Evolutionary conservation across 35 echinoderm and acorn worm species (phyloP).

Genomic region (Heliocidaris erythrogramma): DNA sequence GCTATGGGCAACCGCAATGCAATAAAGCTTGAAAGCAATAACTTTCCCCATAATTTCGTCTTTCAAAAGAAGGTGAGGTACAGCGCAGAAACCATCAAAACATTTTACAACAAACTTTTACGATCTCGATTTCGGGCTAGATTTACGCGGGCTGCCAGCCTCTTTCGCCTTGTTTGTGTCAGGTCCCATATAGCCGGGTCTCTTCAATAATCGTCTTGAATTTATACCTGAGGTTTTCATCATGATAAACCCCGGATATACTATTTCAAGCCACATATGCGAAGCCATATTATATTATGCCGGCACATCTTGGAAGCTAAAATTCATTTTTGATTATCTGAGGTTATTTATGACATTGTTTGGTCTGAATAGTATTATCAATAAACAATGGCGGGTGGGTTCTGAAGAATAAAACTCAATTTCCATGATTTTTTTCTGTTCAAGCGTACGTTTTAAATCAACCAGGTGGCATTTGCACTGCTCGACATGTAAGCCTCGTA

Average conservation of each 20-base stretch:
- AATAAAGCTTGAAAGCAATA: neutral
- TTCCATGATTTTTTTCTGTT: neutral
- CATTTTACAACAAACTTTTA: conserved; percentile 9
- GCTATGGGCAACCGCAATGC: neutral
- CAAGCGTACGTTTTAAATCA: neutral
- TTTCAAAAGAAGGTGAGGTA: neutral
- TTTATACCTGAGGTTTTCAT: neutral
- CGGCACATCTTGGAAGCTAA: neutral
- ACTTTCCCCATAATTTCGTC: neutral
- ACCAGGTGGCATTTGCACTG: neutral
- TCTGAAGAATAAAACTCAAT: neutral
- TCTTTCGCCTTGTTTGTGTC: neutral
- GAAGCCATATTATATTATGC: neutral
- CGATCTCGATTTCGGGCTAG: neutral
- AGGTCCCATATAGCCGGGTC: neutral
- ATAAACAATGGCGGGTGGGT: conserved; percentile 4
- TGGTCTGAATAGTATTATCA: neutral
- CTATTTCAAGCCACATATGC: neutral
- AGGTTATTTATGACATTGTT: conserved; percentile 34
- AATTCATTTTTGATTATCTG: neutral
- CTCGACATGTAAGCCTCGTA: neutral
- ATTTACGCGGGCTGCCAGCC: conserved; percentile 1
- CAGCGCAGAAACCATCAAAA: neutral
- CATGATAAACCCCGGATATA: neutral
- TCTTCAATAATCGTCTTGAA: neutral